Conservation (phyloP, 2,113 vertebrate species). For the Zosterops hypoxanthus region DNA sequence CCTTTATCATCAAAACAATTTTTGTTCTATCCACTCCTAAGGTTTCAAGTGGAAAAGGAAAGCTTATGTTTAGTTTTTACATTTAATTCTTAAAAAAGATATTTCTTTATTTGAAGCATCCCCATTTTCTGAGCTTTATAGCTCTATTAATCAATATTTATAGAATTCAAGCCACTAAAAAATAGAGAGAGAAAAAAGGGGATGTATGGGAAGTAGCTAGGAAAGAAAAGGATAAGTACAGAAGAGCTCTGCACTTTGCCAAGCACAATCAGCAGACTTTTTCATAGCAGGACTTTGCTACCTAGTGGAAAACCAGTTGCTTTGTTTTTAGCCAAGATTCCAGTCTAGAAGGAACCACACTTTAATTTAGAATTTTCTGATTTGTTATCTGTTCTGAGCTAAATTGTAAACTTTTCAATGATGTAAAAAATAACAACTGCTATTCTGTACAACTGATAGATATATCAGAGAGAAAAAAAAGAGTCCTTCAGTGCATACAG, state of each 20-base stretch:
- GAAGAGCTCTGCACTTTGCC: neutral
- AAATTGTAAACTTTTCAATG: neutral
- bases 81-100: neutral
- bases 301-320: neutral
- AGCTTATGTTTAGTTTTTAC: neutral
- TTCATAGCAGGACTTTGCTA: neutral
- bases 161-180: neutral
- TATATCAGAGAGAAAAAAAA: neutral
- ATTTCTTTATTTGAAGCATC: neutral
- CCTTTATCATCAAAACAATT: neutral
- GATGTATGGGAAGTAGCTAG: neutral
- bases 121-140: neutral
- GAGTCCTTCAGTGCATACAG: neutral
- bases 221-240: neutral
- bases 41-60: neutral
- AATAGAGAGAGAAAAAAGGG: neutral
- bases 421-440: neutral
- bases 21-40: neutral
- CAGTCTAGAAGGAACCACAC: neutral
- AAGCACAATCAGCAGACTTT: neutral
- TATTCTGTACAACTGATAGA: neutral
- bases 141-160: neutral
- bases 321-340: neutral
- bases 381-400: neutral
- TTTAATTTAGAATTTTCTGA: neutral